A percentile compares a stretch with the other conserved stretches of the same genome.
Evolutionary conservation across 2,113 vertebrate species (phyloP).

Genomic region (Pristiophorus japonicus): DNA sequence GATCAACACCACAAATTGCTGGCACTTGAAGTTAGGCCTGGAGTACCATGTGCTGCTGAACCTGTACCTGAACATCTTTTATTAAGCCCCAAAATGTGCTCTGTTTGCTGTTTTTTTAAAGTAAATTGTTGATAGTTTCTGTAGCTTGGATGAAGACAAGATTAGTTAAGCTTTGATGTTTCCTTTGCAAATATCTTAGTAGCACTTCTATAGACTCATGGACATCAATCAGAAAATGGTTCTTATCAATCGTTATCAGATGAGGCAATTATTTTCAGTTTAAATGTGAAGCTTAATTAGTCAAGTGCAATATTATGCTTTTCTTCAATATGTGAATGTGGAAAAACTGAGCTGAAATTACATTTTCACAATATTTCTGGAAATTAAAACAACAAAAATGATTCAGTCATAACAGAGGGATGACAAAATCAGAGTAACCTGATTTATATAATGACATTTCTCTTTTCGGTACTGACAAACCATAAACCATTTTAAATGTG

Average conservation of each 20-base stretch:
- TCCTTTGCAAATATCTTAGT: not conserved
- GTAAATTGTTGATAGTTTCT: too few species aligned
- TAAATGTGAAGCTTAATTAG: not conserved
- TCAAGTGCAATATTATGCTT: not conserved
- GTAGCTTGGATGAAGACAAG: not conserved
- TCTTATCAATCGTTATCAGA: not conserved
- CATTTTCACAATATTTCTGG: not conserved
- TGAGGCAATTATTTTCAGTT: not conserved
- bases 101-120: too few species aligned
- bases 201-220: not conserved
- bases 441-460: not conserved
- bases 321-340: not conserved
- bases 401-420: not conserved
- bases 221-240: not conserved
- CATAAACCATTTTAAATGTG: not conserved
- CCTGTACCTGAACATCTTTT: not conserved
- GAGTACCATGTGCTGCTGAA: not conserved
- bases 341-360: not conserved
- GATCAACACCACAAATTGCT: not conserved
- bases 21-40: not conserved
- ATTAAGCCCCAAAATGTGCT: not conserved
- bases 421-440: not conserved
- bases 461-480: not conserved
- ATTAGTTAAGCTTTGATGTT: not conserved
- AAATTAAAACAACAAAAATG: not conserved